phyloP scores from a whole-genome alignment of 2,113 vertebrate species.

The Morone chrysops region DNA sequence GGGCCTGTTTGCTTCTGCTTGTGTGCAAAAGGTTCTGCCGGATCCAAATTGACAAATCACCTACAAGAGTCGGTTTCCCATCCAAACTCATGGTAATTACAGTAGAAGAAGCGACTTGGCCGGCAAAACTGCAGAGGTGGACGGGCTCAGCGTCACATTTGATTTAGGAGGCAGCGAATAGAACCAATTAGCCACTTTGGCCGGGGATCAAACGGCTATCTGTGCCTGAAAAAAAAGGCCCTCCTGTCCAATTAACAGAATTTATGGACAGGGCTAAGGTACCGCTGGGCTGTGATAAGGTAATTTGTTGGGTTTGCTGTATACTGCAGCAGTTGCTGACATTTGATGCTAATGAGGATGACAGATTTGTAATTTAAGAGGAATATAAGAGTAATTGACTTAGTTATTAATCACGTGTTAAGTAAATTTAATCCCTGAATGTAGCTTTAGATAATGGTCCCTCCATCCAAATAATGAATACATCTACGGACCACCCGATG shows the following conservation, averaged over 20 bases:
- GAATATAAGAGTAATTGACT: background rate
- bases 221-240: conserved; percentile 35
- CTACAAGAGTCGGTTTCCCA: conserved; percentile 22
- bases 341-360: conserved; percentile 31
- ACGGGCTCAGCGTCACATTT: conserved; percentile 78
- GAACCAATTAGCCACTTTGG: conserved; percentile 73
- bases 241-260: conserved; percentile 72
- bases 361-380: background rate
- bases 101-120: conserved; percentile 82
- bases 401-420: background rate
- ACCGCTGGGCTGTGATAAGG: conserved; percentile 33
- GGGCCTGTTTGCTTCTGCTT: background rate
- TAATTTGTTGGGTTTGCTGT: conserved; percentile 63
- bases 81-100: conserved; percentile 42
- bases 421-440: background rate
- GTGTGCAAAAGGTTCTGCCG: background rate
- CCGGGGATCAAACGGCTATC: conserved; percentile 64
- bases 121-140: conserved; percentile 83
- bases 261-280: conserved; percentile 51
- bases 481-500: background rate
- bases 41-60: conserved; percentile 53
- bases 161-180: conserved; percentile 72
- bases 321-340: conserved; percentile 26
- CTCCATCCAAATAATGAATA: background rate
- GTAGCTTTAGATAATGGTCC: background rate